Base-by-base conservation (phyloP, 2,888 invertebrate genomes). In the Yponomeuta malinellus region DNA sequence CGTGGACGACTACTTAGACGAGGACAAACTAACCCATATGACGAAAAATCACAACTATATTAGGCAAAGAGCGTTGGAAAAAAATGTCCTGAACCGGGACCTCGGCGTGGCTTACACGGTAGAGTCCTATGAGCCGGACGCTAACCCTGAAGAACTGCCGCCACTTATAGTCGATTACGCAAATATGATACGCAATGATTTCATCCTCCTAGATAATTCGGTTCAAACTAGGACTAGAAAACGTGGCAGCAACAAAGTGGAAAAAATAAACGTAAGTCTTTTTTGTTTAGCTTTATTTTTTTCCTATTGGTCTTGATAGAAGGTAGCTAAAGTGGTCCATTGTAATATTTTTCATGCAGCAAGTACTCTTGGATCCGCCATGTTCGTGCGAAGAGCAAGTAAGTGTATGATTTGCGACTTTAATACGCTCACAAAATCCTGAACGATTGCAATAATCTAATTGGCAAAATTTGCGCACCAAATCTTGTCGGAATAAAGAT, bases 191-290 rank as follows among this genome's bases (percentile, higher is more conserved):
- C 77, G 87, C 70, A 87, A 90, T 71, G 88, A 91, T 72, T 86
- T 90, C 2, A 84, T 89, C 72, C 77, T 90, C 69, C 75, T 90
- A 59, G 91, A 91, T 73, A 86, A 92, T 73, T 89, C 90, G 5
- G 84, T 90, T 10, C 86, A 91, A 79, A 90, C 90, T 0, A 82
- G 88, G 72, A 88, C 89, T 8, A 82, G 85, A 31, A 89, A 90
- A 78, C 80, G 89, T 74, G 90, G 88, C 65, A 48, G 88, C 73
- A 79, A 85, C 66, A 85, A 87, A 77, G 81, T 84, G n/a, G 78
- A 84, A 75, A 84, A 83, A 71, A 77, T 78, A 71, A 80, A 82
- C 71, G 88, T 88, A 75, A 84, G 87, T 83, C 71, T 71, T 71
- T 84, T 81, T 63, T 64, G 12, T 59, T 1, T 59, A 15, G 52